Evolutionary conservation across 2,113 vertebrate genomes (phyloP).

Genomic region (Cygnus atratus): DNA sequence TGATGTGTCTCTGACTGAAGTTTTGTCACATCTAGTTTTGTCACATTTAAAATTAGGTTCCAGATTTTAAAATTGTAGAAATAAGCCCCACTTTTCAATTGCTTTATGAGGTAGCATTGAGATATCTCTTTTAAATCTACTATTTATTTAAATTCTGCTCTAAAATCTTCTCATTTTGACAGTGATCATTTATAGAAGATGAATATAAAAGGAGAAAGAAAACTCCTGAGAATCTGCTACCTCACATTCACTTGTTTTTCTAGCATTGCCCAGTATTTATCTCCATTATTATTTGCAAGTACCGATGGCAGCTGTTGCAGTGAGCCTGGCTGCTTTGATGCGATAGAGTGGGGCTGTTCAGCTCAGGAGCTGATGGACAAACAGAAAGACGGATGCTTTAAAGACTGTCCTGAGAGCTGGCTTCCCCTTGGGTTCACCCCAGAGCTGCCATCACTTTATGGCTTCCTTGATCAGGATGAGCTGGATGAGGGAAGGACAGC

Average conservation of each 20-base stretch:
- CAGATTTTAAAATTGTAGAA: neutral
- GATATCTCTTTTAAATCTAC: neutral
- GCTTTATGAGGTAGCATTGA: neutral
- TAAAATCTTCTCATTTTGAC: neutral
- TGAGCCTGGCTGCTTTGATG: fast-evolving
- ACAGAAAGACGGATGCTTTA: neutral
- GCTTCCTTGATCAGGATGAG: neutral
- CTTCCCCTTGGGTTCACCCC: neutral
- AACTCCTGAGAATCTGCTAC: neutral
- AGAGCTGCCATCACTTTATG: neutral
- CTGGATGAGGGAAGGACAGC: neutral
- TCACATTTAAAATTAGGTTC: neutral
- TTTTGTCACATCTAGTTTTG: neutral
- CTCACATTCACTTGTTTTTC: neutral
- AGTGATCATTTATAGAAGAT: neutral
- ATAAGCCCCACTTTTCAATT: neutral
- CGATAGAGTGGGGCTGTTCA: neutral
- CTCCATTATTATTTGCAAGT: no score
- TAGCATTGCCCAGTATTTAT: neutral
- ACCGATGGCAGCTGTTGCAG: neutral
- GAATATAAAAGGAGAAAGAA: neutral
- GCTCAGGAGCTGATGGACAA: neutral
- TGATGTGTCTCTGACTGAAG: neutral
- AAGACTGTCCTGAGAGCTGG: neutral
- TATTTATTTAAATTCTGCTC: neutral